Base-by-base conservation (phyloP, 2,888 invertebrate species). In the Atethmia centrago region DNA sequence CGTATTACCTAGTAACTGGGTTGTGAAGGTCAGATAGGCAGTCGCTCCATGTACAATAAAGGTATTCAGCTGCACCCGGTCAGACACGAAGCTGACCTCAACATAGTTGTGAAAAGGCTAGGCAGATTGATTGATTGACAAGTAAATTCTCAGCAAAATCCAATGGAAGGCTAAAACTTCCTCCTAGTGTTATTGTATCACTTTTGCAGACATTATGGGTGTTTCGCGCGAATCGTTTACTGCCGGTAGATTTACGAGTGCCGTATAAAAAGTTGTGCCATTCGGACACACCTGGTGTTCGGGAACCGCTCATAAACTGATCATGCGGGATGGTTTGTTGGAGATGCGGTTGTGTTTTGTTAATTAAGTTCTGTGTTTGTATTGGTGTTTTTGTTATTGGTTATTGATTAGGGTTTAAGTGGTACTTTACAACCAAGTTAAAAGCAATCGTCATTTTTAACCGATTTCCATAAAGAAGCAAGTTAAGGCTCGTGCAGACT, bases 261-360 rank as follows among this genome's bases (percentile, higher is more conserved):
- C 67, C 64, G 83, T 85, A 87, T 89, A 90, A 92, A 91, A 92
- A 92, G 88, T 91, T 89, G 80, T 77, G 74, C 79, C 85, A 82
- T 85, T 89, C 71, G 51, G 42, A 59, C 77, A 74, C 92, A 92
- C 92, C 92, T 92, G 92, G 81, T 84, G 66, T 75, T 71, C 71
- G 64, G 64, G 77, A 56, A 71, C 63, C 73, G 62, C 77, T 84
- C 71, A 82, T 88, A 89, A 87, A 87, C 85, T 87, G 78, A 86
- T 88, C 82, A 71, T 62, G 69, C 36, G 61, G 31, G 47, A 25
- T 31, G 56, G 58, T 63, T 71, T 58, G 62, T 69, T 69, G n/a
- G n/a, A 51, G 36, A 36, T 53, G 42, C 36, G 53, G 53, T 80
- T 67, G 72, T 77, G 67, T 68, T 77, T 85, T 77, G 68, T 51